These are phyloP conservation scores for Agrotis exclamationis DNA, from an alignment of 2,888 invertebrate genomes.

Conservation along the genomic window DNA sequence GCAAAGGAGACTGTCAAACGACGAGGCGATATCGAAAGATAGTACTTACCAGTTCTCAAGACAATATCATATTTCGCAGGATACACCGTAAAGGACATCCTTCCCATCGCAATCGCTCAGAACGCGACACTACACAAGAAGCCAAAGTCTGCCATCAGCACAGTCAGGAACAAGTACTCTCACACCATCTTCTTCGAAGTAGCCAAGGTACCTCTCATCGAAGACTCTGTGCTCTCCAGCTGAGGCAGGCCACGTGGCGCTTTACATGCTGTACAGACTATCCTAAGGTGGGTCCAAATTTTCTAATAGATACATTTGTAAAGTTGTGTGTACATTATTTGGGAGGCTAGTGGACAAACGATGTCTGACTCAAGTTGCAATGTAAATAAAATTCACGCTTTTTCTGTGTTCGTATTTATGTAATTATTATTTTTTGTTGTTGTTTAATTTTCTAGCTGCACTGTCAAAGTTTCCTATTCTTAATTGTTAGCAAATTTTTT, in stretches of 20 bases:
- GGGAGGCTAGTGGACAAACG: constrained; percentile 53
- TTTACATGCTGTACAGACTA: constrained; percentile 75
- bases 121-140: constrained; percentile 95
- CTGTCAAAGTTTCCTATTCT: constrained; percentile 37
- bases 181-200: constrained; percentile 98
- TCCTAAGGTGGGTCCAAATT: constrained; percentile 83
- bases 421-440: constrained; percentile 50
- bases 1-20: too few species aligned
- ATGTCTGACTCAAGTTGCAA: constrained; percentile 58
- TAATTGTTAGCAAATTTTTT: constrained; percentile 44
- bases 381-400: constrained; percentile 62
- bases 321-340: constrained; percentile 60
- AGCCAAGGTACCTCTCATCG: constrained; percentile 94
- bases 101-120: constrained; percentile 93
- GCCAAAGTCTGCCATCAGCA: constrained; percentile 95
- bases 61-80: constrained; percentile 85
- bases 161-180: constrained; percentile 98
- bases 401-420: constrained; percentile 44
- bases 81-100: constrained; percentile 94
- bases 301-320: constrained; percentile 69
- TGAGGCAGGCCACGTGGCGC: constrained; percentile 78
- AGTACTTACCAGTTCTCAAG: not conserved
- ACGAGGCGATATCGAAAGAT: not conserved
- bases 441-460: constrained; percentile 57
- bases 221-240: constrained; percentile 81